Conservation (phyloP, 2,113 vertebrate genomes). For the Myotis lucifugus region DNA sequence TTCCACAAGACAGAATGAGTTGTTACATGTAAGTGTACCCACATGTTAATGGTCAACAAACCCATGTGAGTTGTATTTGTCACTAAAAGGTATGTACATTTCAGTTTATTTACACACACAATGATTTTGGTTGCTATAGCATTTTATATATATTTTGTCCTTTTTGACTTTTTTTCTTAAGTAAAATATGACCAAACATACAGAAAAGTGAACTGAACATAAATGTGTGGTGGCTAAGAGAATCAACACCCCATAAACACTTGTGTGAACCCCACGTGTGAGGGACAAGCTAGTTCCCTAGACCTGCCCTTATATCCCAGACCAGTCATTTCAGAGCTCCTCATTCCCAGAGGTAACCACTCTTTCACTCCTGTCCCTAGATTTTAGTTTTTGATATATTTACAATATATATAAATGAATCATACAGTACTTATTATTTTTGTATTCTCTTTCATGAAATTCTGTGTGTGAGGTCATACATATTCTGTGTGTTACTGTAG, state of each 20-base stretch:
- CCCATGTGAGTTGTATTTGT: not conserved
- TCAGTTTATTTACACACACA: not conserved
- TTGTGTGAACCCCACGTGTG: not conserved
- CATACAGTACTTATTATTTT: not conserved
- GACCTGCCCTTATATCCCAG: not conserved
- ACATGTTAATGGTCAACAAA: not conserved
- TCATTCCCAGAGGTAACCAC: not conserved
- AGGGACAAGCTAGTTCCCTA: not conserved
- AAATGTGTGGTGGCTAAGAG: not conserved
- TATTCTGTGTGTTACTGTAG: not conserved
- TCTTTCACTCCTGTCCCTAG: not conserved
- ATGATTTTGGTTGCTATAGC: not conserved
- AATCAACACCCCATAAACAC: not conserved
- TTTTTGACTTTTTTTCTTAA: not conserved
- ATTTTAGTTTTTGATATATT: constrained; percentile 7
- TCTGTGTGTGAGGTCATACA: not conserved
- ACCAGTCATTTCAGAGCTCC: not conserved
- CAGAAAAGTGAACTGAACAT: not conserved
- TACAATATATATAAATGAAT: not conserved
- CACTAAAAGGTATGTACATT: not conserved
- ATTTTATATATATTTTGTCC: not conserved
- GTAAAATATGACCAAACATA: constrained; percentile 16
- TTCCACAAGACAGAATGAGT: not conserved
- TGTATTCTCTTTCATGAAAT: not conserved
- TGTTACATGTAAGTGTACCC: not conserved